These are phyloP conservation scores for Raphicerus campestris DNA, from an alignment of 2,113 vertebrate genomes.

Conservation along the genomic window DNA sequence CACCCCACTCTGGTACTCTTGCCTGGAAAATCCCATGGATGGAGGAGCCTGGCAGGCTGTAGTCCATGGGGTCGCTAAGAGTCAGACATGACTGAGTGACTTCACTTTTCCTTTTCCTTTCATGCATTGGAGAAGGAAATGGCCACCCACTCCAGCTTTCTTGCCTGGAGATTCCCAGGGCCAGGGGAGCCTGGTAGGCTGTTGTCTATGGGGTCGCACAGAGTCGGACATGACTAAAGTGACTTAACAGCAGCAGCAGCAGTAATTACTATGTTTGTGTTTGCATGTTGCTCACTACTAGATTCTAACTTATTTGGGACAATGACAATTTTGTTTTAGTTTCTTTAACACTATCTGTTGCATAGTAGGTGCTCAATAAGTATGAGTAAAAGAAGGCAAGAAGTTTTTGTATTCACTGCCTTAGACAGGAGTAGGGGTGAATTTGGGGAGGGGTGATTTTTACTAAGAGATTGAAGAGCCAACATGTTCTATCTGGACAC, in stretches of 20 bases:
- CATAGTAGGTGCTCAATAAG: background rate
- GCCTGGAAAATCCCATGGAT: background rate
- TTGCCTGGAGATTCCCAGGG: background rate
- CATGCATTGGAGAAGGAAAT: background rate
- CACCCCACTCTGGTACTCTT: background rate
- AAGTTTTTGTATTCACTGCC: background rate
- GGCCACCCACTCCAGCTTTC: background rate
- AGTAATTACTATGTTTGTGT: background rate
- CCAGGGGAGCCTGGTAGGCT: background rate
- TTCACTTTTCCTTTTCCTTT: background rate
- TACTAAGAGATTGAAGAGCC: background rate
- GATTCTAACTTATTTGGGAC: background rate
- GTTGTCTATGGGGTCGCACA: background rate
- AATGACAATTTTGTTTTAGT: background rate
- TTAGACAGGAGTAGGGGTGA: background rate
- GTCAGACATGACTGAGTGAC: background rate
- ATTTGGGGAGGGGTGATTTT: background rate
- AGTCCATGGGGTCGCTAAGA: background rate
- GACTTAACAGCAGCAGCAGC: background rate
- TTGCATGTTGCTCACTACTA: background rate
- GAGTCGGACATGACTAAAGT: rapidly evolving
- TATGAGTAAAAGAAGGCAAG: background rate
- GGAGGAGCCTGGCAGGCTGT: background rate
- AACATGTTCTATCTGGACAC: background rate
- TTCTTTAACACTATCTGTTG: background rate